phyloP scores from a whole-genome alignment of 2,888 invertebrate species.

The Trachelus tabidus region DNA sequence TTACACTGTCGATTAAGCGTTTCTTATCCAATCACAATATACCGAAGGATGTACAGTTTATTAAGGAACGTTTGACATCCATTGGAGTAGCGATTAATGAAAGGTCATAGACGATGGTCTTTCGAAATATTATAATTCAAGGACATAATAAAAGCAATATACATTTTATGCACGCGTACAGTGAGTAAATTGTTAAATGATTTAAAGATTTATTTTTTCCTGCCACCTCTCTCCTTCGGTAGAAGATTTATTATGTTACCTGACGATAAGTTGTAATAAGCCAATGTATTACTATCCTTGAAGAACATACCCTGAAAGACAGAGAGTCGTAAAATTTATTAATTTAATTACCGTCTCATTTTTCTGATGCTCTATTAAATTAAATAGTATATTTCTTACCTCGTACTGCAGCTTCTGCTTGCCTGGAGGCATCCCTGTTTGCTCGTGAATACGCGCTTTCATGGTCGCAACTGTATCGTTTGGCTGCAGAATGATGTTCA shows the following conservation, averaged over 20 bases:
- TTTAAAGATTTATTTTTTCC: constrained; percentile 82
- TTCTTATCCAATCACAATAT: neutral
- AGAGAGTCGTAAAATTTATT: constrained; percentile 25
- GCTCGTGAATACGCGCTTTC: constrained; percentile 87
- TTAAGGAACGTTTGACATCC: neutral
- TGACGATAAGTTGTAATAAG: constrained; percentile 93
- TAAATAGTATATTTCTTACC: constrained; percentile 67
- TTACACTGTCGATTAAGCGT: neutral
- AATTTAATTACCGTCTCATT: neutral
- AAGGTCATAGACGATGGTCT: neutral
- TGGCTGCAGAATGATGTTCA: constrained; percentile 82
- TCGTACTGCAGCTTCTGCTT: constrained; percentile 97
- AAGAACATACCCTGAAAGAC: constrained; percentile 91
- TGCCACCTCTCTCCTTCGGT: constrained; percentile 96
- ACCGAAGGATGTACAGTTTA: neutral
- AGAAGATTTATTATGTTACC: constrained; percentile 88
- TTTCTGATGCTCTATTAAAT: neutral
- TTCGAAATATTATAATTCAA: neutral
- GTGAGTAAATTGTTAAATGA: neutral
- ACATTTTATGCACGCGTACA: neutral
- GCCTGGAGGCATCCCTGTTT: constrained; percentile 92
- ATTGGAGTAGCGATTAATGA: neutral
- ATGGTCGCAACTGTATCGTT: constrained; percentile 85
- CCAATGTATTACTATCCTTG: constrained; percentile 94
- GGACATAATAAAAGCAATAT: neutral